Evolutionary conservation across 2,113 vertebrate species (phyloP), one percentile per base, ranked within the genome.

Genomic region (Ia io): DNA sequence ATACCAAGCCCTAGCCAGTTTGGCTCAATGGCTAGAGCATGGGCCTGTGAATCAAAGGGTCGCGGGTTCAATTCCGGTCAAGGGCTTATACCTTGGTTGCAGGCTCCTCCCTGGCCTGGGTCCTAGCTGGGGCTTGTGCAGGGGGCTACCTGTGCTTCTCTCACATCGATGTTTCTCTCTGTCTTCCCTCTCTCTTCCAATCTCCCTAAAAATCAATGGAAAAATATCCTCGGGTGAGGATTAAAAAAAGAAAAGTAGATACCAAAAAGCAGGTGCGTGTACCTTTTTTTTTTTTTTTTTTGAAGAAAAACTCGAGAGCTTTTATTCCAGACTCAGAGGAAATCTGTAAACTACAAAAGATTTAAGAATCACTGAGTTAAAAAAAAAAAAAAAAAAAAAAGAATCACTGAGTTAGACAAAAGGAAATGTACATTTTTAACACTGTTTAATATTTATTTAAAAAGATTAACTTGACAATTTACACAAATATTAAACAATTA

Each of bases 241-340:
- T 59, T 59, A 25, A 59, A 59, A 4, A 11, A 86, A 78, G 51
- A 2, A 6, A 86, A 83, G 61, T 47, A 37, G 30, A 93, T 18
- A 65, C 32, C 9, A 63, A 71, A 63, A 16, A 74, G 18, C 44
- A 23, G 5, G 3, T 63, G 5, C 37, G 40, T 25, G 28, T 28
- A 86, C 5, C 44, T 82, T 87, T 69, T 83, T 95, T 91, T 61
- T 82, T 87, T 69, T 83, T 95, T 91, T 61, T 61, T 28, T 25
- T 32, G 2, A 90, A 94, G 70, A 42, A 92, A 69, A 88, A 11
- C 12, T 61, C 7, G 28, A 6, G 0, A 77, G 25, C 32, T 88
- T 87, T 77, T 82, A 71, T 30, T 85, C 88, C 3, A 86, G 44
- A 20, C 42, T 93, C 7, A 84, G 59, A 73, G 65, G 37, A 76